These are phyloP conservation scores for Epizoanthus stellaris DNA, from an alignment of 92 coral and sea anemone genomes.

Conservation along the genomic window DNA sequence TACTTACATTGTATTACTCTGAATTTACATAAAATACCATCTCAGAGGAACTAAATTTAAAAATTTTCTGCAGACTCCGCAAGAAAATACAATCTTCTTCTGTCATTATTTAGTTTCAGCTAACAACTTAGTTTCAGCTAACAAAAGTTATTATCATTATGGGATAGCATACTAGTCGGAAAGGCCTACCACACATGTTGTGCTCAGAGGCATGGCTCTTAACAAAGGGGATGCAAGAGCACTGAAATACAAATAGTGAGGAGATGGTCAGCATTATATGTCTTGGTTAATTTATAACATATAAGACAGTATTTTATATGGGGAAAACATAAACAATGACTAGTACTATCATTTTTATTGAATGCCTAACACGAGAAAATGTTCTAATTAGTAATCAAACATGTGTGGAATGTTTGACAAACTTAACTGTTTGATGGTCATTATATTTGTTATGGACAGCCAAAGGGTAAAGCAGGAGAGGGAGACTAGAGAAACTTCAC, in stretches of 20 bases:
- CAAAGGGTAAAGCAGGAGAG: too few species aligned
- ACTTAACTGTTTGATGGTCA: too few species aligned
- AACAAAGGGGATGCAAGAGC: slow-evolving; percentile 50
- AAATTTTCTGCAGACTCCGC: too few species aligned
- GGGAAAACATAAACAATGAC: not conserved
- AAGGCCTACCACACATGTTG: slow-evolving; percentile 63
- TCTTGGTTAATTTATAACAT: slow-evolving; percentile 6
- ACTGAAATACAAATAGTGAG: slow-evolving; percentile 43
- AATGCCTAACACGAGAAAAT: not conserved
- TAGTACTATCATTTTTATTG: not conserved
- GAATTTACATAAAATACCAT: too few species aligned
- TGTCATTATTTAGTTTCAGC: not conserved
- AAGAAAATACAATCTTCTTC: too few species aligned
- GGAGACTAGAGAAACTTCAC: too few species aligned
- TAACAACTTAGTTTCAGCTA: not conserved
- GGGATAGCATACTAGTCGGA: slow-evolving; percentile 21
- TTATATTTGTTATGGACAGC: too few species aligned
- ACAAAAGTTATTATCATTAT: not conserved
- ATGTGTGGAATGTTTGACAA: too few species aligned
- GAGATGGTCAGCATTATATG: slow-evolving; percentile 33
- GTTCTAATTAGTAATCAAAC: not conserved
- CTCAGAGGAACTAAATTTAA: too few species aligned
- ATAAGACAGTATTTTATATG: not conserved
- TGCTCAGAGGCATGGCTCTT: slow-evolving; percentile 52
- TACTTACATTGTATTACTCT: too few species aligned